Percentiles rank a stretch among this genome's conserved stretches.
Conservation (phyloP, 2,888 invertebrate genomes). For the Seladonia tumulorum region DNA sequence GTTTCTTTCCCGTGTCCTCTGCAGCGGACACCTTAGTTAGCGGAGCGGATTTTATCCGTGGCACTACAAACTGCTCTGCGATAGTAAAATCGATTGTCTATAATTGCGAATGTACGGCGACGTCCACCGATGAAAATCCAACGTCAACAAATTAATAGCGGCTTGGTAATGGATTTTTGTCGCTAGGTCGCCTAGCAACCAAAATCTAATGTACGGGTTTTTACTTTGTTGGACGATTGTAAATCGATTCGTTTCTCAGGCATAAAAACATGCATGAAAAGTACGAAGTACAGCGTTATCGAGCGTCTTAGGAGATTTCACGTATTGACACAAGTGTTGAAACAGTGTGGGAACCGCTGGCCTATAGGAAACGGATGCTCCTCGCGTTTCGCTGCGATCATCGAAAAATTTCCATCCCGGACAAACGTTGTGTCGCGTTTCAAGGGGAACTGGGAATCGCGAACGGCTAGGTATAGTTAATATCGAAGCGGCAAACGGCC, state of each 20-base stretch:
- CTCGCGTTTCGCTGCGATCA: not conserved
- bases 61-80: not conserved
- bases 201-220: not conserved
- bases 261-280: not conserved
- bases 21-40: not conserved
- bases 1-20: not conserved
- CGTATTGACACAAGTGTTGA: not conserved
- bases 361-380: not conserved
- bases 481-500: not conserved
- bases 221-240: not conserved
- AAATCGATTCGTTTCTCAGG: not conserved
- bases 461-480: not conserved
- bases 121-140: not conserved
- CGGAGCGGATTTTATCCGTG: not conserved
- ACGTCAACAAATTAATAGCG: not conserved
- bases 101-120: not conserved
- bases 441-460: not conserved
- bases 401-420: constrained; percentile 18
- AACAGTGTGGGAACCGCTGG: not conserved
- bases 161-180: no score
- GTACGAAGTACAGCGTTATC: not conserved
- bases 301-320: not conserved
- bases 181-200: not conserved
- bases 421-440: constrained; percentile 2
- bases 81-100: not conserved